Evolutionary conservation across 2,888 invertebrate genomes (phyloP).

Genomic region (Scaptomyza caliginosa): DNA sequence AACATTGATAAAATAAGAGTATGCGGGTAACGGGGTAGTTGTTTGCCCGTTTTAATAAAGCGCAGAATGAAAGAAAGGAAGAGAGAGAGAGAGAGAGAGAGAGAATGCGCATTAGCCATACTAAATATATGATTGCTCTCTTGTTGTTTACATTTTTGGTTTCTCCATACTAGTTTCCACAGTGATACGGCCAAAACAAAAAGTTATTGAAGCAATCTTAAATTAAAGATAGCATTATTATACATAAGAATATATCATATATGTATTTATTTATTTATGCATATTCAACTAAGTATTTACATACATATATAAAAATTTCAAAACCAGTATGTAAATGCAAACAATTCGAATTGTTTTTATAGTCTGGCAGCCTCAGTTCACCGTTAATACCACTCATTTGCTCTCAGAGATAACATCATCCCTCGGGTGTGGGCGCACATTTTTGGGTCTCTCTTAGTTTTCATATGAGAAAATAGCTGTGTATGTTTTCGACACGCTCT

Average conservation of each 20-base stretch:
- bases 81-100: too few relatives aligned
- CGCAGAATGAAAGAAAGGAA: too few relatives aligned
- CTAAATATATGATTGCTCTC: slow-evolving; percentile 25
- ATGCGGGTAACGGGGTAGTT: slow-evolving; percentile 1
- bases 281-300: too few relatives aligned
- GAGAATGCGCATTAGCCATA: slow-evolving; percentile 38
- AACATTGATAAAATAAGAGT: slow-evolving; percentile 17
- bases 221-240: too few relatives aligned
- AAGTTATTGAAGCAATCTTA: not conserved
- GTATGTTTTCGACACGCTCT: slow-evolving; percentile 40
- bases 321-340: not conserved
- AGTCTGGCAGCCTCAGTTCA: slow-evolving; percentile 6
- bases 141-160: slow-evolving; percentile 40
- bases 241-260: too few relatives aligned
- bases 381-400: slow-evolving; percentile 6
- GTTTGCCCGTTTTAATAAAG: not conserved
- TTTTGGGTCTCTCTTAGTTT: not conserved
- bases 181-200: slow-evolving; percentile 19
- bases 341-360: not conserved
- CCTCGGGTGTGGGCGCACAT: slow-evolving; percentile 7
- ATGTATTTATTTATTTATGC: too few relatives aligned
- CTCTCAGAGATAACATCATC: slow-evolving; percentile 10
- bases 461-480: slow-evolving; percentile 8
- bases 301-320: too few relatives aligned
- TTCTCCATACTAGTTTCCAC: slow-evolving; percentile 35